Percentiles rank a stretch among this genome's conserved stretches.
Evolutionary conservation across 2,888 invertebrate species (phyloP).

Genomic region (Lithophane leautieri): DNA sequence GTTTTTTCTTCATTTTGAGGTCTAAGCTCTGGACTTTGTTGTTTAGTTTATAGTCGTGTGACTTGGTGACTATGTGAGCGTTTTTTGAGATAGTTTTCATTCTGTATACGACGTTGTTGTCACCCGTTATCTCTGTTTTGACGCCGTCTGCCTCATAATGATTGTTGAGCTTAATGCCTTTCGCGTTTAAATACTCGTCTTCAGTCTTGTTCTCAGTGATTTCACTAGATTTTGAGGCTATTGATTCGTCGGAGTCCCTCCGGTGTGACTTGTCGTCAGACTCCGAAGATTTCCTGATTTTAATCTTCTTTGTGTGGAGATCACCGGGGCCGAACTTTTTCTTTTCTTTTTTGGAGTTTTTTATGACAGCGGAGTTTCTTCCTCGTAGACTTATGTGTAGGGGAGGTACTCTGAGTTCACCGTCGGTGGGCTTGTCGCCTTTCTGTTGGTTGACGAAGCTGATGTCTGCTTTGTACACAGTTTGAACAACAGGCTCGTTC

Average conservation of each 20-base stretch:
- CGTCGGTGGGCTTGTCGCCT: slow-evolving; percentile 89
- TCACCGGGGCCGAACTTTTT: slow-evolving; percentile 89
- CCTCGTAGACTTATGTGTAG: slow-evolving; percentile 96
- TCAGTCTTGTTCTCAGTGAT: slow-evolving; percentile 85
- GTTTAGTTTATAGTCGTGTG: slow-evolving; percentile 83
- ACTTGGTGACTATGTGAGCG: slow-evolving; percentile 88
- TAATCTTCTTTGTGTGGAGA: slow-evolving; percentile 89
- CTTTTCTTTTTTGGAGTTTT: slow-evolving; percentile 93
- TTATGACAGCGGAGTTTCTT: slow-evolving; percentile 96
- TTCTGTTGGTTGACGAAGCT: slow-evolving; percentile 92
- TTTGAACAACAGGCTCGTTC: slow-evolving; percentile 94
- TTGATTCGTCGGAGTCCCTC: slow-evolving; percentile 81
- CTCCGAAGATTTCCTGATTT: slow-evolving; percentile 85
- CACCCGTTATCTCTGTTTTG: slow-evolving; percentile 85
- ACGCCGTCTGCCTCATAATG: slow-evolving; percentile 83
- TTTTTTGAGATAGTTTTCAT: slow-evolving; percentile 89
- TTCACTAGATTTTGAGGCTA: slow-evolving; percentile 80
- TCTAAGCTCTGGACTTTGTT: slow-evolving; percentile 83
- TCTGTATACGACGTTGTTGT: slow-evolving; percentile 85
- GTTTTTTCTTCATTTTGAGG: slow-evolving; percentile 85
- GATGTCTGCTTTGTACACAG: slow-evolving; percentile 95
- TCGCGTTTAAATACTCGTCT: slow-evolving; percentile 84
- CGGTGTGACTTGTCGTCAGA: slow-evolving; percentile 82
- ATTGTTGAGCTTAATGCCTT: slow-evolving; percentile 84
- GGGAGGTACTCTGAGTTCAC: slow-evolving; percentile 95